phyloP scores from a whole-genome alignment of 1,140 invertebrate species.

The Rhopalosiphum padi region DNA sequence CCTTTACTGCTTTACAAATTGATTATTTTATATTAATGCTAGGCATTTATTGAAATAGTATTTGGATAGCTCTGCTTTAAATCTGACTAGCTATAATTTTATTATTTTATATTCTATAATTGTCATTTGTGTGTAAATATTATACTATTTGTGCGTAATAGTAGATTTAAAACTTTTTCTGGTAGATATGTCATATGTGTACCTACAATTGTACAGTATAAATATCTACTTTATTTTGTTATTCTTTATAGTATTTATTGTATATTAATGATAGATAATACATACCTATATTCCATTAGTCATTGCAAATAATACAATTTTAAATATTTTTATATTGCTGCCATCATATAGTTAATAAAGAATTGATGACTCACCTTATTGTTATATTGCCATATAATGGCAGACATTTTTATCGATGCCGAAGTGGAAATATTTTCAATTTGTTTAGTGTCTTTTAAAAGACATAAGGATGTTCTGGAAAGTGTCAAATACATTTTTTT shows the following conservation, averaged over 20 bases:
- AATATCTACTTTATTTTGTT: not conserved
- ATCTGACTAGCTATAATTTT: too few species aligned
- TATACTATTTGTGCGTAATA: too few species aligned
- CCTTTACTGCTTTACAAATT: not conserved
- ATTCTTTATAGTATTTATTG: not conserved
- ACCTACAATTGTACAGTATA: not conserved
- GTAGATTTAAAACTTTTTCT: too few species aligned
- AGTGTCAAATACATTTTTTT: not conserved
- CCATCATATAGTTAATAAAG: not conserved
- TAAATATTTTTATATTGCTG: not conserved
- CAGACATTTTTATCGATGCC: not conserved
- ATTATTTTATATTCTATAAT: too few species aligned
- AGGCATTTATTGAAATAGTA: not conserved
- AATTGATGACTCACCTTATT: not conserved
- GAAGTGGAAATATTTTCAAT: not conserved
- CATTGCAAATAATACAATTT: not conserved
- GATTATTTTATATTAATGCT: not conserved
- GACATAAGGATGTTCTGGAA: not conserved
- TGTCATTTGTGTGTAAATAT: too few species aligned
- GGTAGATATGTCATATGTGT: too few species aligned
- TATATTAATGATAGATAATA: not conserved
- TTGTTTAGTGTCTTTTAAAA: not conserved
- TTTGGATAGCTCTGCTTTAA: not conserved
- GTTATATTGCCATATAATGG: not conserved
- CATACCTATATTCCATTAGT: not conserved